Conservation (phyloP, 2,888 invertebrate species). For the Frankliniella intonsa region DNA sequence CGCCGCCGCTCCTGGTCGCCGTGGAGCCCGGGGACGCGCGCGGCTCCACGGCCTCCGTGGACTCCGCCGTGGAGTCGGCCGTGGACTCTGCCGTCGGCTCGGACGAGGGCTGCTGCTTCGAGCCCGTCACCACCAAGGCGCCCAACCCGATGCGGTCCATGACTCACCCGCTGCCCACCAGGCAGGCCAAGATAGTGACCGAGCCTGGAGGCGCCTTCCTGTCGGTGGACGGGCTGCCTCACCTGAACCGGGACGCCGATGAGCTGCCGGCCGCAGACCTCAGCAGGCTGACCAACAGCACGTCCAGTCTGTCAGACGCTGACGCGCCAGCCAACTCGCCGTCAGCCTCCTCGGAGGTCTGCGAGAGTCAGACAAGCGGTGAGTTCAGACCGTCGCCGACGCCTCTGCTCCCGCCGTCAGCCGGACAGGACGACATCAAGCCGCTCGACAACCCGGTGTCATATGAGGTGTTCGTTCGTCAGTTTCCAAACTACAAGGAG, state of each 20-base stretch:
- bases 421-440: conserved; percentile 27
- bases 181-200: conserved; percentile 38
- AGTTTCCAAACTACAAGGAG: conserved; percentile 18
- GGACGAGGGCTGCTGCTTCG: conserved; percentile 52
- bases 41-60: conserved; percentile 32
- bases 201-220: conserved; percentile 36
- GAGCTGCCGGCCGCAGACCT: not conserved
- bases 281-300: conserved; percentile 27
- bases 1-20: conserved; percentile 31
- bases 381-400: not conserved
- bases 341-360: too few species aligned
- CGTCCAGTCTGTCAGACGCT: conserved; percentile 35
- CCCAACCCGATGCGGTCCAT: conserved; percentile 39
- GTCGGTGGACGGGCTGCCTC: conserved; percentile 12
- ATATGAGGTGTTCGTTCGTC: not conserved
- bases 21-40: conserved; percentile 33
- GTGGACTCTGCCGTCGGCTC: conserved; percentile 48
- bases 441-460: conserved; percentile 8
- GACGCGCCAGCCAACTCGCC: conserved; percentile 32
- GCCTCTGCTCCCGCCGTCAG: conserved; percentile 36
- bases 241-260: not conserved
- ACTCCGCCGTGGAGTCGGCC: conserved; percentile 11
- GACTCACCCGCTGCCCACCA: conserved; percentile 41
- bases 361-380: too few species aligned
- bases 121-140: conserved; percentile 51